Base-by-base conservation (phyloP, 2,797 vertebrate genomes). In the Chaunax sp. region DNA sequence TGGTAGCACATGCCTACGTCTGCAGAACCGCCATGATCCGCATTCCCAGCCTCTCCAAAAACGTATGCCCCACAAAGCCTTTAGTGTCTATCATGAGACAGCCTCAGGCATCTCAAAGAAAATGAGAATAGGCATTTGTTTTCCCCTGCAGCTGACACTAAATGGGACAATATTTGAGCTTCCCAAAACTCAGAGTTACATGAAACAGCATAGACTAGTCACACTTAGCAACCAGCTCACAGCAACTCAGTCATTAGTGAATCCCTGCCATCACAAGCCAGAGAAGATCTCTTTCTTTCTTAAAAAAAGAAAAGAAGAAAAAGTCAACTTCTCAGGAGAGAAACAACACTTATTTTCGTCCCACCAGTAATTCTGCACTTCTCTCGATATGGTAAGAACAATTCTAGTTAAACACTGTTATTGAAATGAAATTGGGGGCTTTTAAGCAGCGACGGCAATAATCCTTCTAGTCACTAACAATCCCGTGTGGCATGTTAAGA, bases 121-220 rank as follows among this genome's bases (percentile, higher is more conserved):
- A 73, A 69, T 30, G 2, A 82, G 64, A 38, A 64, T 7, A 44
- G 28, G 22, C 33, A 72, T 83, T 65, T 85, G 44, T 79, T 80
- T 86, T 66, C 41, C 54, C 68, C 54, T 60, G 60, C 73, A 82
- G 75, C 63, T 40, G 72, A 69, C 66, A 76, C 58, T 66, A 84
- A 86, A 79, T 72, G 49, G 72, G 72, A 75, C 62, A 72, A 82
- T 78, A 78, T 84, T 54, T 69, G 41, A 77, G 53, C 20, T 81
- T 50, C 64, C 22, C 16, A 64, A 81, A 80, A 75, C 53, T 43
- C 50, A 30, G 54, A 81, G 45, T 49, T 70, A 68, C 63, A 77
- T 41, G 50, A 78, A 54, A 65, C 41, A 64, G 66, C 26, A 45
- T 19, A 51, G 59, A 69, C 62, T 41, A 28, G 26, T 58, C 73